Evolutionary conservation across 2,888 invertebrate species (phyloP).

Genomic region (Eupeodes latifasciatus): DNA sequence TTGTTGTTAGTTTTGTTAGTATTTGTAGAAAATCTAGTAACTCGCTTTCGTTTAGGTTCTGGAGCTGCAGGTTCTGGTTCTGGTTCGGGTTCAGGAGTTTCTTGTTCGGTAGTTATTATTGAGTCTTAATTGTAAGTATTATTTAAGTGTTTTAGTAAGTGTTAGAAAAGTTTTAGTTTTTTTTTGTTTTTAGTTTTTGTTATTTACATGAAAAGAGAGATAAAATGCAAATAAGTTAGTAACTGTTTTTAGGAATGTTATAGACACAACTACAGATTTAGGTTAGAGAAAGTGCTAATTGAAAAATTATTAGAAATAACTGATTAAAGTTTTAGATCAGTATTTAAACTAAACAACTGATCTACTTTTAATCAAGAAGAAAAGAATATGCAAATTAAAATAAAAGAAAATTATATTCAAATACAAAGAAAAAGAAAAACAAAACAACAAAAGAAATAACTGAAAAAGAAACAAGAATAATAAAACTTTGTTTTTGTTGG

Average conservation of each 20-base stretch:
- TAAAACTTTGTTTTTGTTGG: too few relatives aligned
- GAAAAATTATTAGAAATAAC: constrained; percentile 22
- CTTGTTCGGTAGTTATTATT: constrained; percentile 49
- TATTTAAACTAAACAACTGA: background rate
- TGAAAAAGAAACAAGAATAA: too few relatives aligned
- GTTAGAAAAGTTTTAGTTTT: background rate
- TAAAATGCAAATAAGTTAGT: constrained; percentile 58
- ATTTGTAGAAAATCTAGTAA: constrained; percentile 26
- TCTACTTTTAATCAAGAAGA: background rate
- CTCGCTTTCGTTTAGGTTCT: constrained; percentile 36
- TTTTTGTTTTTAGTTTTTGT: constrained; percentile 43
- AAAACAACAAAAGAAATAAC: background rate
- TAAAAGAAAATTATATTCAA: background rate
- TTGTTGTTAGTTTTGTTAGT: constrained; percentile 70
- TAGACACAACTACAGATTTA: background rate
- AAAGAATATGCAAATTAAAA: background rate
- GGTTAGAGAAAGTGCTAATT: constrained; percentile 13
- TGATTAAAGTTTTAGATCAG: background rate
- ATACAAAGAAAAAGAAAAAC: background rate
- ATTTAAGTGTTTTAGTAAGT: constrained; percentile 52
- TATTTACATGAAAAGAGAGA: constrained; percentile 72
- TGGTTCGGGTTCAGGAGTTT: constrained; percentile 51
- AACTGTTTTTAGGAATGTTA: background rate
- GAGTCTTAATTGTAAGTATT: constrained; percentile 56
- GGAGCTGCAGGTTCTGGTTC: constrained; percentile 24